Evolutionary conservation across 2,797 vertebrate species (phyloP).

Genomic region (Periophthalmus magnuspinnatus): DNA sequence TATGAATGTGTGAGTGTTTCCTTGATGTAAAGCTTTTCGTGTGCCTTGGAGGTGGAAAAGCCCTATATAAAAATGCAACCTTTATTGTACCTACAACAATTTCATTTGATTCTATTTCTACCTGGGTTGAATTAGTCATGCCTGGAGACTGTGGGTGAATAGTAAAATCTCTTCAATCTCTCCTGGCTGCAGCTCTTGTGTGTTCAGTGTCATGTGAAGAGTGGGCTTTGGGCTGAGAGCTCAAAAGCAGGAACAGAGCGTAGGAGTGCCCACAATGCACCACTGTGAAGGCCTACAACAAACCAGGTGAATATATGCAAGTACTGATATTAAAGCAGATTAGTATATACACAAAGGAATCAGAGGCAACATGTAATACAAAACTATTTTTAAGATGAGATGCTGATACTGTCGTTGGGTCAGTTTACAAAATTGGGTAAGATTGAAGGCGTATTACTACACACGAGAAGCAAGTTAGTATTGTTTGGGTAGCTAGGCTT

Average conservation of each 20-base stretch:
- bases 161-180: neutral
- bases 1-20: too few species aligned
- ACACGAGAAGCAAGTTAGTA: too few species aligned
- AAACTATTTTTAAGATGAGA: too few species aligned
- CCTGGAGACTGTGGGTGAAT: neutral
- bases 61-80: too few species aligned
- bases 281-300: conserved; percentile 20
- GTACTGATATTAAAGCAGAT: neutral
- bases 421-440: too few species aligned
- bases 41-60: too few species aligned
- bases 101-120: neutral
- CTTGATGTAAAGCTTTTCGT: too few species aligned
- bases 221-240: neutral
- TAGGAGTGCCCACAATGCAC: conserved; percentile 24
- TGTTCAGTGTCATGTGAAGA: neutral
- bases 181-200: neutral
- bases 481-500: too few species aligned
- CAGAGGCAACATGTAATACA: too few species aligned
- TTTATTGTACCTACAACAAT: too few species aligned
- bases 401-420: too few species aligned
- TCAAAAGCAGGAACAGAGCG: conserved; percentile 7
- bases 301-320: neutral
- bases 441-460: too few species aligned
- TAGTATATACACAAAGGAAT: neutral
- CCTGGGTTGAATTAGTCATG: neutral